Percentiles rank a stretch among this genome's conserved stretches.
Conservation (phyloP, 2,797 vertebrate genomes). For the Ctenopoma multispine region DNA sequence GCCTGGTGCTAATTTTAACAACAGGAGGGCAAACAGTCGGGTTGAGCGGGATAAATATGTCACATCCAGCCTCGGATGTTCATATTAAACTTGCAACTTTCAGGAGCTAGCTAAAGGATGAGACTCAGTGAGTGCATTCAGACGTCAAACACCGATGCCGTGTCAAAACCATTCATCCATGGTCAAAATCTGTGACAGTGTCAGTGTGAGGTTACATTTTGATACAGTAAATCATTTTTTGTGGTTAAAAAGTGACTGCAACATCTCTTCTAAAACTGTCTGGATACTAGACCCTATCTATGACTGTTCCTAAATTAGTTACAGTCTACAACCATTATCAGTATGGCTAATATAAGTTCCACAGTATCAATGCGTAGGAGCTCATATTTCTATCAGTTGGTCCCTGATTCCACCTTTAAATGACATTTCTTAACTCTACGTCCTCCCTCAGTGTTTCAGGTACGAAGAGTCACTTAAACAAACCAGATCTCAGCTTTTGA, state of each 20-base stretch:
- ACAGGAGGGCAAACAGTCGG: no score
- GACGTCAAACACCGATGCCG: no score
- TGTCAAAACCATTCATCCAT: no score
- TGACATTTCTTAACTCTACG: background rate
- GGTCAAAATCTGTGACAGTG: background rate
- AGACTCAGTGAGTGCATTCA: no score
- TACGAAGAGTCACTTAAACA: constrained; percentile 8
- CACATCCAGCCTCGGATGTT: no score
- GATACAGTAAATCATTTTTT: constrained; percentile 15
- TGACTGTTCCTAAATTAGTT: background rate
- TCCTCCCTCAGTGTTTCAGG: background rate
- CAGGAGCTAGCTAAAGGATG: no score
- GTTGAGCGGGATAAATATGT: no score
- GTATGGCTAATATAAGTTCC: constrained; percentile 29
- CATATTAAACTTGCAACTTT: no score
- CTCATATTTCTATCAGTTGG: background rate
- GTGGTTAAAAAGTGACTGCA: constrained; percentile 19
- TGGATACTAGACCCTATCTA: constrained; percentile 5
- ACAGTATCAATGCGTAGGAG: background rate
- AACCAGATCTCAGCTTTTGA: constrained; percentile 9
- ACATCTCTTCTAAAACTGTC: constrained; percentile 4
- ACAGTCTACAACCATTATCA: constrained; percentile 6
- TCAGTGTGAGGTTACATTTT: constrained; percentile 6
- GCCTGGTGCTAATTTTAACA: no score
- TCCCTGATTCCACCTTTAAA: constrained; percentile 28